These are phyloP conservation scores for Galbula dea DNA, from an alignment of 2,113 vertebrate species.

Conservation along the genomic window DNA sequence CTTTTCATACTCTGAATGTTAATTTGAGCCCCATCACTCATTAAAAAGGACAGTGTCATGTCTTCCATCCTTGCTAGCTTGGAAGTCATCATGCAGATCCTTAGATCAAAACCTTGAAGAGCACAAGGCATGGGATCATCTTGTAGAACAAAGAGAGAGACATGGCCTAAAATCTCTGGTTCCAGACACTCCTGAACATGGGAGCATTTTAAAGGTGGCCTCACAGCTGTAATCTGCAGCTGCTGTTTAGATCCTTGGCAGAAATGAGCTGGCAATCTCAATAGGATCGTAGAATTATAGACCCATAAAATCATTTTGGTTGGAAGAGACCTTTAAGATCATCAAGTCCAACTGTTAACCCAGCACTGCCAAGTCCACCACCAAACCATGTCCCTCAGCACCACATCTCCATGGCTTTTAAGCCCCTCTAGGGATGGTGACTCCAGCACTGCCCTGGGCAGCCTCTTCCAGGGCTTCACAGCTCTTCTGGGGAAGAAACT, in stretches of 20 bases:
- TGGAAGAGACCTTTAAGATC: too few relatives aligned
- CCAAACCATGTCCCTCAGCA: too few relatives aligned
- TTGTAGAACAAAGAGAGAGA: neutral
- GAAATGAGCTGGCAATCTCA: neutral
- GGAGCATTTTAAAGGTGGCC: neutral
- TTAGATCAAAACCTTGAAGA: neutral
- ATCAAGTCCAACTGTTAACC: too few relatives aligned
- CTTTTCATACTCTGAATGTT: neutral
- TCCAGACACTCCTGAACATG: neutral
- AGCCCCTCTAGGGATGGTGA: too few relatives aligned
- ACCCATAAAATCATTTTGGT: too few relatives aligned
- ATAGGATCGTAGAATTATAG: neutral
- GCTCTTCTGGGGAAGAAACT: too few relatives aligned
- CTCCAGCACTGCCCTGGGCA: too few relatives aligned
- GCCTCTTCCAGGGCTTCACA: too few relatives aligned
- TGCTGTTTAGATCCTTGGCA: neutral
- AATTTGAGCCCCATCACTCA: constrained; percentile 23
- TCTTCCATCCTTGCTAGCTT: neutral
- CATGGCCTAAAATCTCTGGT: neutral
- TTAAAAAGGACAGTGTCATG: neutral
- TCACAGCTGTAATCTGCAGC: neutral
- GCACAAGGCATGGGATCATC: neutral
- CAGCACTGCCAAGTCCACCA: too few relatives aligned
- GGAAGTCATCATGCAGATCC: neutral
- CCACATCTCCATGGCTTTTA: too few relatives aligned